Evolutionary conservation across 2,888 invertebrate species (phyloP).

Genomic region (Globia sparganii): DNA sequence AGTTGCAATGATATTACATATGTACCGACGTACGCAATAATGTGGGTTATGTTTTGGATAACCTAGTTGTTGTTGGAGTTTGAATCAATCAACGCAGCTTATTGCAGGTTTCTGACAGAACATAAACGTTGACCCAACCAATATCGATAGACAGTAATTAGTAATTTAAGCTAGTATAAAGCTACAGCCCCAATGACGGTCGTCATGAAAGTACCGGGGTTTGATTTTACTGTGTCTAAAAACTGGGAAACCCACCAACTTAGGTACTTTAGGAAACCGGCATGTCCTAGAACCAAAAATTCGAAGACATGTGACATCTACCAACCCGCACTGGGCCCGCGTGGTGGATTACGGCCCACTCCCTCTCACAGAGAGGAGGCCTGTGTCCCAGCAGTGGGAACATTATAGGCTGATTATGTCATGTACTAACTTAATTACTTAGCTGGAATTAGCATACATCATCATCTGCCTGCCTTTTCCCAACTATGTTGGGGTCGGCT

Average conservation of each 20-base stretch:
- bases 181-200: neutral
- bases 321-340: no score
- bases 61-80: constrained; percentile 35
- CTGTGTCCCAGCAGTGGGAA: no score
- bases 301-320: no score
- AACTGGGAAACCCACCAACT: neutral
- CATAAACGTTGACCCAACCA: constrained; percentile 9
- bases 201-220: neutral
- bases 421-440: no score
- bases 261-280: no score
- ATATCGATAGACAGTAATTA: neutral
- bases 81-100: constrained; percentile 38
- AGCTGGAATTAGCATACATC: no score
- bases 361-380: no score
- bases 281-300: no score
- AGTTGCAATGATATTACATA: constrained; percentile 50
- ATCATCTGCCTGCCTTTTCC: no score
- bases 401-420: no score
- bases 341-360: no score
- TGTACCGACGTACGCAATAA: constrained; percentile 39
- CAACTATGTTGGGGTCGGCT: no score
- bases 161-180: neutral
- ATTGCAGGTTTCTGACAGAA: neutral
- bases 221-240: neutral
- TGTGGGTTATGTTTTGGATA: constrained; percentile 41